These are phyloP conservation scores for Invenusta paracnida DNA, from an alignment of 2,888 invertebrate species.

Conservation along the genomic window DNA sequence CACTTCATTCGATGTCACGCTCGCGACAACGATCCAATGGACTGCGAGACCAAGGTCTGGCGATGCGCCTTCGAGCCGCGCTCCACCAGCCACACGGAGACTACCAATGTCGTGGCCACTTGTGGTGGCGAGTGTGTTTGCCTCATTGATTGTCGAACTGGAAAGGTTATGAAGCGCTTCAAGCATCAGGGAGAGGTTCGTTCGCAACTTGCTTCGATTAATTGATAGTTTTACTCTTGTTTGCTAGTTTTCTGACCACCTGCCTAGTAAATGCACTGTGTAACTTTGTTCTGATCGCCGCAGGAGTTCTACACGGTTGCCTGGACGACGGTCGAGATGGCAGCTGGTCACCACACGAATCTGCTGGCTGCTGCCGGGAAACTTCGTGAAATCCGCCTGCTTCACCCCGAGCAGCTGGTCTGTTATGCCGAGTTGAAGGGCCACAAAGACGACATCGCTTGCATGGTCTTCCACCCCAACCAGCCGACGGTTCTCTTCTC, in stretches of 20 bases:
- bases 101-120: constrained; percentile 60
- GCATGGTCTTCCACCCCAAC: constrained; percentile 43
- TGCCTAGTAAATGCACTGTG: too few relatives aligned
- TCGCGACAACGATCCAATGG: constrained; percentile 59
- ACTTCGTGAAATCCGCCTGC: constrained; percentile 51
- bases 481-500: constrained; percentile 39
- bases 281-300: background rate
- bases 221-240: too few relatives aligned
- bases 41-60: constrained; percentile 62
- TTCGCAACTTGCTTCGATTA: too few relatives aligned
- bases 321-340: constrained; percentile 59
- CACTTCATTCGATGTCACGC: constrained; percentile 61
- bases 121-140: constrained; percentile 63
- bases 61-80: constrained; percentile 60
- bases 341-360: constrained; percentile 48
- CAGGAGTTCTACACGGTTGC: constrained; percentile 61
- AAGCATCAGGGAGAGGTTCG: constrained; percentile 50
- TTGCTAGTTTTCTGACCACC: too few relatives aligned
- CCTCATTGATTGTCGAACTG: constrained; percentile 61
- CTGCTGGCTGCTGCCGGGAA: constrained; percentile 56
- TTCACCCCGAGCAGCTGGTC: constrained; percentile 56
- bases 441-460: constrained; percentile 49
- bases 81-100: constrained; percentile 47
- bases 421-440: constrained; percentile 53
- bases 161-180: constrained; percentile 60